A percentile compares a stretch with the other conserved stretches of the same genome.
Evolutionary conservation across 2,797 vertebrate species (phyloP).

Genomic region (Pangasius macronema): DNA sequence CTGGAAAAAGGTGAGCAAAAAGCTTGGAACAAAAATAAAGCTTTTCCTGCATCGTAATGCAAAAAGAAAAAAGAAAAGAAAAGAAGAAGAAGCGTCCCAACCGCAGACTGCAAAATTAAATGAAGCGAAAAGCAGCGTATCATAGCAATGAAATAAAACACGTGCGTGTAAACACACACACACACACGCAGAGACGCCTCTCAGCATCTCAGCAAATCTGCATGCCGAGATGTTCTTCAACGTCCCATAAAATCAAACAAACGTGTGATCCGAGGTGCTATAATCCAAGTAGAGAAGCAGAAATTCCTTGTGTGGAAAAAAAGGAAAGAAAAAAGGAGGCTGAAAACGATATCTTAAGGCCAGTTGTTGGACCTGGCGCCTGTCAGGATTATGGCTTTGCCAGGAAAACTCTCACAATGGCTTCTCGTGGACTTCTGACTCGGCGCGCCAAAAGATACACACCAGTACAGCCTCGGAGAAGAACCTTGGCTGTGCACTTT

Average conservation of each 20-base stretch:
- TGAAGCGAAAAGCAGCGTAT: not conserved
- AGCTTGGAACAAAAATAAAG: not conserved
- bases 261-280: not conserved
- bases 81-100: no score
- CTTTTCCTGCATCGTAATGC: not conserved
- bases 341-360: conserved; percentile 19
- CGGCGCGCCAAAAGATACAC: not conserved
- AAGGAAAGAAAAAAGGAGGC: not conserved
- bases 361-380: conserved; percentile 16
- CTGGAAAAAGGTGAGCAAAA: not conserved
- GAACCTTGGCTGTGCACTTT: not conserved
- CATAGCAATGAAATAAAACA: not conserved
- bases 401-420: conserved; percentile 12
- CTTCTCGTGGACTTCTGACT: conserved; percentile 15
- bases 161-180: not conserved
- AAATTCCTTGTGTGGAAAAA: not conserved
- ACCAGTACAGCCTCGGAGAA: not conserved
- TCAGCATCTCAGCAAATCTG: not conserved
- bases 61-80: not conserved
- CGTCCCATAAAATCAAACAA: not conserved
- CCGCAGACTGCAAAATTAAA: not conserved
- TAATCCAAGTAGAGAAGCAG: not conserved
- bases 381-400: conserved; percentile 38
- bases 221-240: not conserved
- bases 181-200: not conserved